Evolutionary conservation across 2,888 invertebrate genomes (phyloP).

Genomic region (Ecdyonurus torrentis): DNA sequence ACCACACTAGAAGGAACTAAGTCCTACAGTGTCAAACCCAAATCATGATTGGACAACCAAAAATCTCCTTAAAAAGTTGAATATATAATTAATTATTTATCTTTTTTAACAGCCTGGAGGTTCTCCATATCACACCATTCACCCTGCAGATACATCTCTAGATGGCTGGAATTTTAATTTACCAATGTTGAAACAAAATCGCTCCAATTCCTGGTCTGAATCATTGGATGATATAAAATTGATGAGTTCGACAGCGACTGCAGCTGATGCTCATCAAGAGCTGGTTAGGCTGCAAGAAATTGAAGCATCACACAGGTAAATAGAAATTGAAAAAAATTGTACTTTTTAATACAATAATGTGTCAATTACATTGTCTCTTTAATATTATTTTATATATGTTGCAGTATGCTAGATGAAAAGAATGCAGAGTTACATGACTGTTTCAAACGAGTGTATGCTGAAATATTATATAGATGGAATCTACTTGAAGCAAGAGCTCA

Average conservation of each 20-base stretch:
- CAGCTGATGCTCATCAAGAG: constrained; percentile 5
- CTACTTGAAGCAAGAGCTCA: constrained; percentile 59
- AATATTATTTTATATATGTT: constrained; percentile 10
- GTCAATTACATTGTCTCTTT: constrained; percentile 3
- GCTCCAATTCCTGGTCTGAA: constrained; percentile 79
- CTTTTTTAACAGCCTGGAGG: constrained; percentile 54
- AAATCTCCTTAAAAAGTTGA: no score
- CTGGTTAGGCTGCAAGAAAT: not conserved
- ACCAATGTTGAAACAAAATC: constrained; percentile 47
- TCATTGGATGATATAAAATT: constrained; percentile 54
- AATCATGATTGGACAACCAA: no score
- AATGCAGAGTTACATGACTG: constrained; percentile 51
- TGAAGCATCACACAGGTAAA: constrained; percentile 8
- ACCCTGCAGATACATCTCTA: constrained; percentile 58
- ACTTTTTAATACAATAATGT: no score
- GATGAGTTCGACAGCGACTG: constrained; percentile 22
- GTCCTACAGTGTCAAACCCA: no score
- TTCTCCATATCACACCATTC: constrained; percentile 83
- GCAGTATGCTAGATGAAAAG: constrained; percentile 29
- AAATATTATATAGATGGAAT: constrained; percentile 74
- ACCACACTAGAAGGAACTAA: no score
- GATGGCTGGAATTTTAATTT: constrained; percentile 34
- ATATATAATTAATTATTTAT: no score
- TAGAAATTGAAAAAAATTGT: not conserved
- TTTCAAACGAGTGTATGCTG: constrained; percentile 75